phyloP scores from a whole-genome alignment of 2,113 vertebrate species.

The Corydoras maculifer region DNA sequence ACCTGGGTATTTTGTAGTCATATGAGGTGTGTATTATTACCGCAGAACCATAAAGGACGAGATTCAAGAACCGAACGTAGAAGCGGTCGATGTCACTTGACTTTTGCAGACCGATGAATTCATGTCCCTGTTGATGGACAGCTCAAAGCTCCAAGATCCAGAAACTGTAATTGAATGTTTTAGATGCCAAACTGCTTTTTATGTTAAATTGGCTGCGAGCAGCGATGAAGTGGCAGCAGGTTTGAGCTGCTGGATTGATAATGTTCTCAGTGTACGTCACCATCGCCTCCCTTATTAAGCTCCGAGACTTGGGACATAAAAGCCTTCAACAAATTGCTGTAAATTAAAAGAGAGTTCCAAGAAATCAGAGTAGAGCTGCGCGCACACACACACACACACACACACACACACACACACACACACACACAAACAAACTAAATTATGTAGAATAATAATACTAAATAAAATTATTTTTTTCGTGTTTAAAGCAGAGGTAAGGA shows the following conservation, averaged over 20 bases:
- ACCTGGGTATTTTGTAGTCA: no score
- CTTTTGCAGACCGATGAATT: conserved; percentile 1
- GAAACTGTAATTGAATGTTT: conserved; percentile 16
- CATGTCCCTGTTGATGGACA: neutral
- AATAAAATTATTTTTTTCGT: no score
- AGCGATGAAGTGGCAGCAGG: conserved; percentile 28
- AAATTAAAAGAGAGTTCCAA: conserved; percentile 31
- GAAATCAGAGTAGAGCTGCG: conserved; percentile 12
- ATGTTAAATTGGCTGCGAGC: conserved; percentile 32
- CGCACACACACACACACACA: conserved; percentile 3
- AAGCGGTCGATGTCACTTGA: neutral
- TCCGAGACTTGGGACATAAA: conserved; percentile 26
- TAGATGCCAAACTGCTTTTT: conserved; percentile 17
- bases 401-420: neutral
- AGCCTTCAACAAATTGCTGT: conserved; percentile 33
- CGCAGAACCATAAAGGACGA: no score
- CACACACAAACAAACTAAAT: neutral
- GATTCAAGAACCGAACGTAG: no score
- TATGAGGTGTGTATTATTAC: no score
- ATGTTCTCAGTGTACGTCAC: conserved; percentile 39
- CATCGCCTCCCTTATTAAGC: conserved; percentile 39
- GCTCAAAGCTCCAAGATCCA: conserved; percentile 15
- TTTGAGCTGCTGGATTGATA: conserved; percentile 28
- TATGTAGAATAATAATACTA: no score
- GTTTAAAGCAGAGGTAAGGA: no score